These are phyloP conservation scores for Perithous albicinctus DNA, from an alignment of 2,888 invertebrate species.

Conservation along the genomic window DNA sequence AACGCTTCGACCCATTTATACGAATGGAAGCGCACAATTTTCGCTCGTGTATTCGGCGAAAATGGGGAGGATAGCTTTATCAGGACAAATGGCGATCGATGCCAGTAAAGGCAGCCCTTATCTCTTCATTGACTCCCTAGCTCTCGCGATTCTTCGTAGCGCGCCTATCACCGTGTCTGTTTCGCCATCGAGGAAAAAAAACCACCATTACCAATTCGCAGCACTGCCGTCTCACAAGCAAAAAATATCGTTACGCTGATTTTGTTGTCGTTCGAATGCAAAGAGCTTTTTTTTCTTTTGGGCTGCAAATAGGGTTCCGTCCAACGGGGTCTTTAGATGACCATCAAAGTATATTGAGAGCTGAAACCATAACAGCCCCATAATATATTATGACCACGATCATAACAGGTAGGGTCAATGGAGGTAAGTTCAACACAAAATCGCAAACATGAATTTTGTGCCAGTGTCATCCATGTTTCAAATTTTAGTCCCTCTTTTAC, in stretches of 20 bases:
- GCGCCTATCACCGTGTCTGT: conserved; percentile 28
- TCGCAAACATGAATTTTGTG: too few relatives aligned
- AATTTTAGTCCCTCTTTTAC: too few relatives aligned
- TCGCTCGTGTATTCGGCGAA: conserved; percentile 56
- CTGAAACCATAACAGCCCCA: background rate
- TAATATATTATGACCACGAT: background rate
- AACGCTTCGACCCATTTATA: conserved; percentile 58
- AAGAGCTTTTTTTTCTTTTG: background rate
- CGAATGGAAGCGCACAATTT: conserved; percentile 64
- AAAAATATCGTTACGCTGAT: background rate
- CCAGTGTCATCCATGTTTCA: too few relatives aligned
- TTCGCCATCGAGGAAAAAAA: background rate
- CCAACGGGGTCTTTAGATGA: background rate
- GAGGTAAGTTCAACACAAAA: too few relatives aligned
- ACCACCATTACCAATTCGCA: background rate
- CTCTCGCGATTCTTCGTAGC: conserved; percentile 41
- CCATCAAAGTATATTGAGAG: background rate
- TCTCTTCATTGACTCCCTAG: conserved; percentile 65
- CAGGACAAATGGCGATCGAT: conserved; percentile 69
- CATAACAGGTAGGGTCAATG: background rate
- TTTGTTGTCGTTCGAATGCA: conserved; percentile 3
- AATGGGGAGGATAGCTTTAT: conserved; percentile 63
- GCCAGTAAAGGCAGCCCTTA: conserved; percentile 63
- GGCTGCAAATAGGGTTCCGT: conserved; percentile 6
- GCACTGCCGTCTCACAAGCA: background rate